These are phyloP conservation scores for Corythaeola cristata DNA, from an alignment of 2,113 vertebrate species.

Conservation along the genomic window DNA sequence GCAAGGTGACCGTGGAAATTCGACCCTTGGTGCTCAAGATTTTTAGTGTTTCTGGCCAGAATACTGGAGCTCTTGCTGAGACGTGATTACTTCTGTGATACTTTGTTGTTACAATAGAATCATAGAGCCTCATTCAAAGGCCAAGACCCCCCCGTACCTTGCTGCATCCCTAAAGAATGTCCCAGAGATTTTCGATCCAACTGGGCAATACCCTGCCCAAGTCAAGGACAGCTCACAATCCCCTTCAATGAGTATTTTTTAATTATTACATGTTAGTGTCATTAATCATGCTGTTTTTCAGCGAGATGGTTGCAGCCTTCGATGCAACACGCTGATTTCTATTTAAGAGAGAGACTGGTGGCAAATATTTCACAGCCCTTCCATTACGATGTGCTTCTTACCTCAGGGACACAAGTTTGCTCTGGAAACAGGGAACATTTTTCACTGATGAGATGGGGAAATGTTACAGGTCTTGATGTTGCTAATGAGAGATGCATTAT, in stretches of 20 bases:
- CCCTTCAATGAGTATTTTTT: not conserved
- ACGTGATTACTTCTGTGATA: not conserved
- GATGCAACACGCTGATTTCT: not conserved
- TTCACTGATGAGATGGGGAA: not conserved
- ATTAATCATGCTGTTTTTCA: conserved; percentile 1
- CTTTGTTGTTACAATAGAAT: not conserved
- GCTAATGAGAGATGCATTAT: not conserved
- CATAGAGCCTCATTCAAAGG: not conserved
- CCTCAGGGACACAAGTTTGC: not conserved
- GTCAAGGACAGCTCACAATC: not conserved
- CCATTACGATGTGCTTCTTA: not conserved
- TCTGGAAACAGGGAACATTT: not conserved
- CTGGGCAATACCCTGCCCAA: not conserved
- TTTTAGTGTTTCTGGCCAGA: not conserved
- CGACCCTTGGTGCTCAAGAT: rapidly evolving
- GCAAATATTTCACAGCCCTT: not conserved
- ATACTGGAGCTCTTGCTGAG: not conserved
- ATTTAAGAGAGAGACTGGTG: not conserved
- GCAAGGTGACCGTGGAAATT: not conserved
- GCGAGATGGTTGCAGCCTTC: not conserved
- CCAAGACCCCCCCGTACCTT: not conserved
- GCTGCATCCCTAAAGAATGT: not conserved
- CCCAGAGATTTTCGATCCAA: not conserved
- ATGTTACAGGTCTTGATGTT: not conserved
- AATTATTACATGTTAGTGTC: not conserved